Evolutionary conservation across 2,888 invertebrate genomes (phyloP), one percentile per base, ranked within the genome.

Genomic region (Drosophila recens): DNA sequence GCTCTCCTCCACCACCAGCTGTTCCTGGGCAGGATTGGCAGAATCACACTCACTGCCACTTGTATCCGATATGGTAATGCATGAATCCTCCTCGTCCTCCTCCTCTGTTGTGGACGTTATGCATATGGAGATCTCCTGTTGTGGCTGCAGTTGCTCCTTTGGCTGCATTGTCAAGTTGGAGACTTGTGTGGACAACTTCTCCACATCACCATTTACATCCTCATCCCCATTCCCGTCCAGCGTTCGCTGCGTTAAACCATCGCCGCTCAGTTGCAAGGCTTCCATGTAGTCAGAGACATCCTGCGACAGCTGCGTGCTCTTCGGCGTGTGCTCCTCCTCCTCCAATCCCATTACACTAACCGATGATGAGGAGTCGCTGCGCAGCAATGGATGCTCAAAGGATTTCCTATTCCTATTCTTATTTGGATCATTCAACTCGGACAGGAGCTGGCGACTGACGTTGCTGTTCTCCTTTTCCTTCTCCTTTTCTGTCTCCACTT

Each of bases 231-330:
- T 79, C 2, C 71, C 36, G 6, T 76, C 61, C n/a, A 23, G 9
- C 1, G 71, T 62, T 3, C 40, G 61, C 23, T 84, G 85, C 9
- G 75, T 87, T 40, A 56, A 80, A 0, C 78, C 81, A 6, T 84
- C 84, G 20, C 43, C 64, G 33, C 90, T 91, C 4, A 91, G 52
- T 46, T 84, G 75, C 40, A 92, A 64, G n/a, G 82, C 71, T 8
- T 91, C 91, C 91, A 92, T 92, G 45, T 79, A 77, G 1, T 83
- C 74, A 2, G 89, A 87, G 0, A 63, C 56, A 52, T 74, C 62
- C 5, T 27, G 27, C 6, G 27, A 27, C 27, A 51, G 33, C 0
- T 67, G 56, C 0, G 34, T 15, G 2, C 53, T 40, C 5, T 61
- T 71, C 0, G 57, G 64, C 0, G 27, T 51, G 6, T 17, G 17